Base-by-base conservation (phyloP, 2,888 invertebrate genomes). In the Blomia tropicalis region DNA sequence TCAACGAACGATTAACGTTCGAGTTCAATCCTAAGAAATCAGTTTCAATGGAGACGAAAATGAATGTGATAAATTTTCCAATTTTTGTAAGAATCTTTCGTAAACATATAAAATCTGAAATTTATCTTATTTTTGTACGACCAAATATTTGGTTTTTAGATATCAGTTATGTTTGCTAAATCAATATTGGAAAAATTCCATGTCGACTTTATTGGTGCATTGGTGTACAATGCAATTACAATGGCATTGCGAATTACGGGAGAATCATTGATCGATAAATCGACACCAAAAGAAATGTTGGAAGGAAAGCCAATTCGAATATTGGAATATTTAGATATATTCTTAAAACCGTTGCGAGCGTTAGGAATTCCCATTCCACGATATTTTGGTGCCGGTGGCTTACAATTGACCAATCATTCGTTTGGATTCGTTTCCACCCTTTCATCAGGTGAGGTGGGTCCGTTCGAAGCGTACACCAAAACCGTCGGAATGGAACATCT, bases 31-130 rank as follows among this genome's bases (percentile, higher is more conserved):
- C 22, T 11, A n/a, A 47, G 51, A n/a, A 14, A 7, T 47, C 51
- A 7, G 22, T 14, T 7, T 47, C 51, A n/a, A 11, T 47, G 51
- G 51, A 47, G 5, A 47, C 51, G 14, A 27, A 7, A 14, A 11
- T 47, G 5, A n/a, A 47, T 7, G n/a, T n/a, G 23, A 47, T 47
- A 7, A 47, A 47, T 27, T 27, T 47, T 7, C 51, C 51, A 11
- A 47, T 47, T 27, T 47, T 47, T 47, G 51, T 47, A 41, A 41
- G 41, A n/a, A n/a, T n/a, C n/a, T n/a, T n/a, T n/a, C n/a, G n/a
- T n/a, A n/a, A n/a, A n/a, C n/a, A n/a, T n/a, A n/a, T n/a, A n/a
- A 14, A 41, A n/a, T 41, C n/a, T 41, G n/a, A 41, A 41, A 41
- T 17, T 14, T 41, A 17, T 41, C n/a, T 14, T 41, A 17, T 41